Evolutionary conservation across 37 sponge, comb jelly and placozoan species (phyloP), one percentile per base, ranked within the genome.

Genomic region (Crambe crambe): DNA sequence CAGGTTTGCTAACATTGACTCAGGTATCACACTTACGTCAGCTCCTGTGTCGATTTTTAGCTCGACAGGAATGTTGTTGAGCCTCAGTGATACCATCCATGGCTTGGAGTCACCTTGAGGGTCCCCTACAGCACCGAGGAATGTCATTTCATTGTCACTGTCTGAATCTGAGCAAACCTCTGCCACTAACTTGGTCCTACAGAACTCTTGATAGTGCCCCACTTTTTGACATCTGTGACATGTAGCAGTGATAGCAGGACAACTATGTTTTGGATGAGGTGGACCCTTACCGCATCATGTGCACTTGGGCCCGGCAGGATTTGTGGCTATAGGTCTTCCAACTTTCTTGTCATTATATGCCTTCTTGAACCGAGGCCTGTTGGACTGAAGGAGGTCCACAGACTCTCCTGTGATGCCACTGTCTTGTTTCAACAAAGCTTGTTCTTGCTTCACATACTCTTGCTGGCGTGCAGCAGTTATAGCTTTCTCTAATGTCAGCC

Each of bases 401-500:
- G 51, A 47, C 12, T 47, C 51, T 47, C 51, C 51, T 47, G 51
- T 47, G 12, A 47, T 47, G 12, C 51, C 51, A 47, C 51, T 47
- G 51, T 47, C 51, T 47, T 47, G 51, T 12, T 47, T 47, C 12
- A 47, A 12, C 12, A 12, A 15, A 12, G 51, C 51, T 12, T 47
- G 51, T 12, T 47, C 51, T 47, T 47, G 51, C 51, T 47, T 47
- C 10, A 47, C 51, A 47, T 47, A 47, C 17, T 60, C 61, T n/a
- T 20, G 26, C 25, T 83, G 76, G 2, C 76, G 18, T 23, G 59
- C 76, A 12, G 25, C 3, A 26, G 76, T 37, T 9, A 78, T 30
- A 56, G 85, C 77, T 69, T 76, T 84, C 47, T 76, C 77, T n/a
- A 70, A 32, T 3, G 68, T 76, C 22, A 73, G 72, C 17, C 69